Conservation (phyloP, 2,113 vertebrate species). For the Agelaius tricolor region DNA sequence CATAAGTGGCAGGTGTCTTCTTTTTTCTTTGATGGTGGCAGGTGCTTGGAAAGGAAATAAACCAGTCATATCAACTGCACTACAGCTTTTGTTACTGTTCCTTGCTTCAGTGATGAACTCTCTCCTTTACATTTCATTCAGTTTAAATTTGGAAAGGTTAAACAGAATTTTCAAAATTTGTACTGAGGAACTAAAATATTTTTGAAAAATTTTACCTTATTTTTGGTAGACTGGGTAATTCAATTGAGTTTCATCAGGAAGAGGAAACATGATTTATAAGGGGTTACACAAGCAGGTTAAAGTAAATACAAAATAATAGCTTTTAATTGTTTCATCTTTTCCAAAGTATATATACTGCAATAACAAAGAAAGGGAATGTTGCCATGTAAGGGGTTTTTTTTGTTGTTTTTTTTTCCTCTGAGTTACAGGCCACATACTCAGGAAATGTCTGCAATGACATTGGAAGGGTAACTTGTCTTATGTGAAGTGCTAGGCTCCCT, state of each 20-base stretch:
- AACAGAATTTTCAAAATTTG: background rate
- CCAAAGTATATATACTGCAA: background rate
- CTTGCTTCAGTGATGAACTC: background rate
- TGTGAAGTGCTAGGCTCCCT: background rate
- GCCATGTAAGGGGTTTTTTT: fast-evolving
- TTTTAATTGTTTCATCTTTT: background rate
- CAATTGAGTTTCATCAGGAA: background rate
- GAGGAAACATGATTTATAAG: background rate
- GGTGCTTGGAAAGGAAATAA: background rate
- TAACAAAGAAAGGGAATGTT: background rate
- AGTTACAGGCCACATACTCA: background rate
- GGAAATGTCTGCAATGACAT: background rate
- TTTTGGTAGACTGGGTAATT: background rate
- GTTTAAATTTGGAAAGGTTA: background rate
- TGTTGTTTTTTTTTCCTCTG: background rate
- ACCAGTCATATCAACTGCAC: background rate
- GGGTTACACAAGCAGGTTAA: background rate
- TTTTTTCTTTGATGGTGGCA: background rate
- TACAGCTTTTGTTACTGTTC: background rate
- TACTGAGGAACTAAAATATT: background rate
- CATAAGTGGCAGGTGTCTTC: background rate
- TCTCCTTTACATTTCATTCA: fast-evolving
- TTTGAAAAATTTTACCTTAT: background rate
- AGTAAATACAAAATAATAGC: background rate
- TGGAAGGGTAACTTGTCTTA: background rate